A percentile compares a stretch with the other conserved stretches of the same genome.
These are phyloP conservation scores for Gephyroberyx darwinii DNA, from an alignment of 2,797 vertebrate species.

Conservation along the genomic window DNA sequence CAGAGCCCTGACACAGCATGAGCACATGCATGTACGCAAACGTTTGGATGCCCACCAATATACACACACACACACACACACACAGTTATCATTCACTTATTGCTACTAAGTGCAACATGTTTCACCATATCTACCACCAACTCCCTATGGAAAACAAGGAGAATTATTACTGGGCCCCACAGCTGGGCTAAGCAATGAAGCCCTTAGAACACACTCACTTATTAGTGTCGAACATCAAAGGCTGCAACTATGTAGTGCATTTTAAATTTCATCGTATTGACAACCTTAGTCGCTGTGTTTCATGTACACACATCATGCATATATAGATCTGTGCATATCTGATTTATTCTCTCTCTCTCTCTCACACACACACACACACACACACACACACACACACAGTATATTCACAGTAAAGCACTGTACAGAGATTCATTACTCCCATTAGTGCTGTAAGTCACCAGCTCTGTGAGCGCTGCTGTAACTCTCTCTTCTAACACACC, in stretches of 20 bases:
- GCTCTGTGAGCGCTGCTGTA: slow-evolving; percentile 4
- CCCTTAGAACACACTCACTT: slow-evolving; percentile 45
- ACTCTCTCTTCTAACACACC: not conserved
- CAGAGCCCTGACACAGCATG: slow-evolving; percentile 16
- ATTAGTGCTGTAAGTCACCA: slow-evolving; percentile 35
- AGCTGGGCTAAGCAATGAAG: slow-evolving; percentile 54
- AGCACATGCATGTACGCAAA: slow-evolving; percentile 12
- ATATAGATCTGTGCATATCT: slow-evolving; percentile 32
- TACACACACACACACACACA: slow-evolving; percentile 13
- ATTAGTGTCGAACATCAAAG: slow-evolving; percentile 64
- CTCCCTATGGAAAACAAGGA: slow-evolving; percentile 47
- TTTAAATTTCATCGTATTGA: slow-evolving; percentile 59
- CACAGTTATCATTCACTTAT: slow-evolving; percentile 23
- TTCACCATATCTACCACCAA: slow-evolving; percentile 30
- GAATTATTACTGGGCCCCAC: slow-evolving; percentile 49
- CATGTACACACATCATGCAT: slow-evolving; percentile 29
- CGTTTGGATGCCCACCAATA: slow-evolving; percentile 5
- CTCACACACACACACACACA: slow-evolving; percentile 8
- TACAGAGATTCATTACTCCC: slow-evolving; percentile 46
- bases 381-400: slow-evolving; percentile 40
- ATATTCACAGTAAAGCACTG: slow-evolving; percentile 24
- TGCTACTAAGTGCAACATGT: slow-evolving; percentile 52
- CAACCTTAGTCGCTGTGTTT: slow-evolving; percentile 23
- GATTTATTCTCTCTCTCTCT: not conserved
- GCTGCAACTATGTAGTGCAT: slow-evolving; percentile 41